Percentiles rank a stretch among this genome's conserved stretches.
These are phyloP conservation scores for Scaptomyza hsui DNA, from an alignment of 1,140 invertebrate species.

Conservation along the genomic window DNA sequence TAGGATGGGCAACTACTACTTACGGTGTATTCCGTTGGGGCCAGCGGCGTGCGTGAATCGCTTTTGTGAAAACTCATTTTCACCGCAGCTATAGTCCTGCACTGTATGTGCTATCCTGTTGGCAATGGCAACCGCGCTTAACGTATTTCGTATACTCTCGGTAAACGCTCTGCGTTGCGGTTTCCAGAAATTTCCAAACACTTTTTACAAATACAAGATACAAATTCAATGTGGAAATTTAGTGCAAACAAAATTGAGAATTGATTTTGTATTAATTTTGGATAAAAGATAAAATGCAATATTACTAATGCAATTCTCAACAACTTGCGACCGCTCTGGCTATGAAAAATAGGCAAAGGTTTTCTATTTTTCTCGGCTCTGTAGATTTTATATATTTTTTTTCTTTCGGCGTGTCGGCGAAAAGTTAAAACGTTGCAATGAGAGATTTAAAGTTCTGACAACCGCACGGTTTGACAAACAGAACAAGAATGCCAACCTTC, in stretches of 20 bases:
- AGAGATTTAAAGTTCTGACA: constrained; percentile 61
- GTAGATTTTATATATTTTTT: constrained; percentile 6
- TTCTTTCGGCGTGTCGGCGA: not conserved
- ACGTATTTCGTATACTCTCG: constrained; percentile 42
- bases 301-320: constrained; percentile 73
- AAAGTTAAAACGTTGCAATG: constrained; percentile 29
- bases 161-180: constrained; percentile 42
- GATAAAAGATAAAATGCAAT: constrained; percentile 71
- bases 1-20: constrained; percentile 49
- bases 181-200: constrained; percentile 66
- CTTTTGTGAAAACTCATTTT: constrained; percentile 83
- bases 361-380: constrained; percentile 13
- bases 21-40: constrained; percentile 81
- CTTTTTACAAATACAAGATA: constrained; percentile 76
- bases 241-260: constrained; percentile 63
- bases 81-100: constrained; percentile 31
- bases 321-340: constrained; percentile 54
- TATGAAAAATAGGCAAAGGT: constrained; percentile 37
- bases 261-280: constrained; percentile 43
- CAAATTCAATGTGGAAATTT: constrained; percentile 69
- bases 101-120: constrained; percentile 34
- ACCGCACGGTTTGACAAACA: constrained; percentile 80
- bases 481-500: constrained; percentile 83
- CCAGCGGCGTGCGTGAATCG: constrained; percentile 79
- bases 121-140: constrained; percentile 49